Base-by-base conservation (phyloP, 2,797 vertebrate genomes). In the Lateolabrax maculatus region DNA sequence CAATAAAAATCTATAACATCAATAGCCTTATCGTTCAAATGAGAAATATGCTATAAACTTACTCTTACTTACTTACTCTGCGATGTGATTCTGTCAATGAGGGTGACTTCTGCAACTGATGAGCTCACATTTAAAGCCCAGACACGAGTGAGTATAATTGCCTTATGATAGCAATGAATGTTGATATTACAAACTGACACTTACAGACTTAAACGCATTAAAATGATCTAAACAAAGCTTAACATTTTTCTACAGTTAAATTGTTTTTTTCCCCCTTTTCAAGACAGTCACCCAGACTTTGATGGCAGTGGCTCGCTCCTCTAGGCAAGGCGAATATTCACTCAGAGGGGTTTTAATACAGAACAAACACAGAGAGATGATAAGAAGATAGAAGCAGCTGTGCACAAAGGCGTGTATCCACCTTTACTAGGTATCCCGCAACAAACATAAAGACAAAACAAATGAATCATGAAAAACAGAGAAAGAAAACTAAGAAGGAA, bases 401-500 rank as follows among this genome's bases (percentile, higher is more conserved):
- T 51, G 27, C 46, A 77, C 49, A 66, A 51, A 87, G 41, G 57
- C 55, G 60, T 36, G 61, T 15, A 80, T 51, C 25, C 52, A 69
- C 65, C 63, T 83, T 69, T 65, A 78, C 67, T 55, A 53, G 61
- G 51, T 46, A 77, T 69, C 63, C 46, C 46, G 75, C 79, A 80
- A 85, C 83, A 84, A 87, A 87, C 65, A 90, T 52, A 51, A 66
- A 82, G 64, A 78, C 66, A 80, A 90, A 91, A 84, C 63, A 80
- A 75, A 89, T 90, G 89, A 91, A 90, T 91, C 85, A 90, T 87
- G 80, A 80, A 85, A 85, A 80, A 83, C 53, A 37, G 43, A 78
- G 72, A 52, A 52, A 79, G 9, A 75, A 80, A 79, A 43, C 10
- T 0, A 15, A 46, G 66, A 75, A 52, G 58, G 84, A 87, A 81